These are phyloP conservation scores for Tetramorium alpestre DNA, from an alignment of 1,140 invertebrate genomes.

Conservation along the genomic window DNA sequence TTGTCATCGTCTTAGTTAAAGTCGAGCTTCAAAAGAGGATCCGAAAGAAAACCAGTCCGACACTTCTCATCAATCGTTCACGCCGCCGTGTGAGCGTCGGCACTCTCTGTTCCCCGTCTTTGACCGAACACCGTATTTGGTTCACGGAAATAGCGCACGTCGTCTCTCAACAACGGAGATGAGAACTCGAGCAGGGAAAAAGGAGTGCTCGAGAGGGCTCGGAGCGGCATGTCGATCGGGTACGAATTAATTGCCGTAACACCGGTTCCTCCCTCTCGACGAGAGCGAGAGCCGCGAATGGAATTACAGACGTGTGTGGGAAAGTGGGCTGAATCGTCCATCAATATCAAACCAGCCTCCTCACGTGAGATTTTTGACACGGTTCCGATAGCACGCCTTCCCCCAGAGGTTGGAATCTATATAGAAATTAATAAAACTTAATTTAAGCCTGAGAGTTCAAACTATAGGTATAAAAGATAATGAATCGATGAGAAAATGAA, in stretches of 20 bases:
- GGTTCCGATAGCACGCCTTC: neutral
- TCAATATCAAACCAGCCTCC: slow-evolving; percentile 17
- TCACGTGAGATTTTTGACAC: slow-evolving; percentile 30
- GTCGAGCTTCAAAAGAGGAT: neutral
- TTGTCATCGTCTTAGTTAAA: slow-evolving; percentile 14
- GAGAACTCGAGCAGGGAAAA: slow-evolving; percentile 14
- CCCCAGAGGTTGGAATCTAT: neutral
- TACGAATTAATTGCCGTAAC: slow-evolving; percentile 75
- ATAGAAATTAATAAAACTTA: slow-evolving; percentile 15
- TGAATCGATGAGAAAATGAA: neutral
- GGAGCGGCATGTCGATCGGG: slow-evolving; percentile 63
- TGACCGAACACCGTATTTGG: slow-evolving; percentile 68
- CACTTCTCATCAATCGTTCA: slow-evolving; percentile 55
- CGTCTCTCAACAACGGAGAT: slow-evolving; percentile 41
- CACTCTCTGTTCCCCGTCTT: slow-evolving; percentile 49
- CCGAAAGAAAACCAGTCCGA: slow-evolving; percentile 38
- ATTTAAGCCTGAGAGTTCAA: neutral
- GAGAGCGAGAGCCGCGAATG: slow-evolving; percentile 68
- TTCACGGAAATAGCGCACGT: slow-evolving; percentile 70
- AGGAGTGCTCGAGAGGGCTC: slow-evolving; percentile 50
- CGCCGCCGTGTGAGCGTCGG: slow-evolving; percentile 46
- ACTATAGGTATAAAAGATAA: neutral
- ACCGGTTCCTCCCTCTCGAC: slow-evolving; percentile 71
- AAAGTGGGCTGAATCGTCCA: slow-evolving; percentile 70
- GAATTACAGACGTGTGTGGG: slow-evolving; percentile 60